Percentiles rank a stretch among this genome's conserved stretches.
phyloP scores from a whole-genome alignment of 2,113 vertebrate species.

The Phycodurus eques region DNA sequence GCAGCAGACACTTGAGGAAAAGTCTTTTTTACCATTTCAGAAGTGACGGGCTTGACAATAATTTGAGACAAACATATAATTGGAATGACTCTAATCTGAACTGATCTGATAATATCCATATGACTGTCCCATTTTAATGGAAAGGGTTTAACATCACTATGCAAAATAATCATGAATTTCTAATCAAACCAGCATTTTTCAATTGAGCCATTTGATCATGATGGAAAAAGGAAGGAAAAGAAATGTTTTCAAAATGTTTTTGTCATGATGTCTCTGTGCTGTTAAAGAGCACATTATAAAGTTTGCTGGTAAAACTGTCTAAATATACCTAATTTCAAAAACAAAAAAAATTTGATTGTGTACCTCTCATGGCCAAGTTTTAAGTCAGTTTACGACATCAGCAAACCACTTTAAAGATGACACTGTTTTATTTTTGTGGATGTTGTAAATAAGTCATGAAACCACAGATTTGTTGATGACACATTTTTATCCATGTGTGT shows the following conservation, averaged over 20 bases:
- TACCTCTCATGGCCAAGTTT: background rate
- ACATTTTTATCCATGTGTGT: slow-evolving; percentile 32
- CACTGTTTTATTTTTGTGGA: slow-evolving; percentile 23
- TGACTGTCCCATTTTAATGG: background rate
- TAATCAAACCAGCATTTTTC: background rate
- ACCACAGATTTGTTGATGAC: slow-evolving; percentile 13
- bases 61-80: background rate
- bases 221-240: background rate
- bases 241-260: background rate
- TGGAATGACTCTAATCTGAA: background rate
- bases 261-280: background rate
- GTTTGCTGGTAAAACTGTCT: background rate
- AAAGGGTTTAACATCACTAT: background rate
- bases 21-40: no score
- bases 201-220: background rate
- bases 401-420: background rate
- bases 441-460: slow-evolving; percentile 42
- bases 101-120: background rate
- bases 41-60: background rate
- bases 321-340: background rate
- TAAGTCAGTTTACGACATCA: background rate
- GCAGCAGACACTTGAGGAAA: background rate
- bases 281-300: background rate
- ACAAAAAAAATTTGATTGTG: background rate
- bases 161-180: background rate